Percentiles rank a stretch among this genome's conserved stretches.
phyloP scores from a whole-genome alignment of 2,888 invertebrate species.

The Acrocyrtus sp. region DNA sequence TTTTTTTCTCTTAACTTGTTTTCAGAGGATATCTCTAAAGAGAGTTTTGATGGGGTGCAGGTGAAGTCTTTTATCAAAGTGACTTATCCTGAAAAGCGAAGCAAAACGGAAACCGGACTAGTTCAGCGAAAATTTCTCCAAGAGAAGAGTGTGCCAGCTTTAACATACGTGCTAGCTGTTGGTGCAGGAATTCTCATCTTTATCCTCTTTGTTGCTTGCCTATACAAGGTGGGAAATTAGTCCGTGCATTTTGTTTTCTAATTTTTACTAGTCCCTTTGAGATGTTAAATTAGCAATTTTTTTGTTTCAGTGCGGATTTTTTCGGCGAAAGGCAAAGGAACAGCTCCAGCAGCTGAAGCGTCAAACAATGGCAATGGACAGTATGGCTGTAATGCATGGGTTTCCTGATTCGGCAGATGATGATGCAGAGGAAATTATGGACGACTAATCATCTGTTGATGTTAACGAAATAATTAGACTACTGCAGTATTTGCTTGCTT shows the following conservation, averaged over 20 bases:
- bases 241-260: neutral
- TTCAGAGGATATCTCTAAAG: neutral
- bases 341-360: constrained; percentile 26
- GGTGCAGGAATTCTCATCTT: constrained; percentile 41
- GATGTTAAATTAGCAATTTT: too few species aligned
- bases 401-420: too few species aligned
- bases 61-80: neutral
- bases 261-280: neutral
- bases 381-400: too few species aligned
- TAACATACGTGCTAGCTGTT: constrained; percentile 13
- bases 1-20: neutral
- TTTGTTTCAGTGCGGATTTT: constrained; percentile 40
- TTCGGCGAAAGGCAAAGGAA: constrained; percentile 41
- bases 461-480: too few species aligned
- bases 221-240: constrained; percentile 24
- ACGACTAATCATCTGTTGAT: too few species aligned
- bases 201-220: constrained; percentile 18
- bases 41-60: too few species aligned
- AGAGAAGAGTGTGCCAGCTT: constrained; percentile 11
- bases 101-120: neutral
- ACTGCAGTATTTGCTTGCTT: too few species aligned
- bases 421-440: too few species aligned
- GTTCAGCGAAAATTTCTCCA: neutral
- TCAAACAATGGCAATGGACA: too few species aligned
- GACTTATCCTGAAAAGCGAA: neutral